These are phyloP conservation scores for Cheilosia pagana DNA, from an alignment of 2,888 invertebrate genomes.

Conservation along the genomic window DNA sequence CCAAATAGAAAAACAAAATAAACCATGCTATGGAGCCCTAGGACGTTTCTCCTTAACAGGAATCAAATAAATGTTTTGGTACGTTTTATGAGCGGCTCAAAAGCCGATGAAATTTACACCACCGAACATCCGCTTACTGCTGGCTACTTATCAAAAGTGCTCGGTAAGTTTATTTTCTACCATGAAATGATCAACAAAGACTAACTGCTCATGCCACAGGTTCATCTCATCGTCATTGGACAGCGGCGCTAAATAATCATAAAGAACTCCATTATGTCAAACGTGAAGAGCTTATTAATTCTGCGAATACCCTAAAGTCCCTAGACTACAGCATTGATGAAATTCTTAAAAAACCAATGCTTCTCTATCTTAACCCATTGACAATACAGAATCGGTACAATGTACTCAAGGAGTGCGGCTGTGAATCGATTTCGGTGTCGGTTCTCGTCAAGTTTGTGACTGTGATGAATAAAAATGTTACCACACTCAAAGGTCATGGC, in stretches of 20 bases:
- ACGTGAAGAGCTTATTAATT: constrained; percentile 79
- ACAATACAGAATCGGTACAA: constrained; percentile 86
- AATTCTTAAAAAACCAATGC: constrained; percentile 85
- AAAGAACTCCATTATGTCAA: constrained; percentile 79
- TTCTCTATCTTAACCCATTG: constrained; percentile 85
- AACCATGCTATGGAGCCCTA: constrained; percentile 45
- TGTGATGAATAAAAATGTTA: constrained; percentile 80
- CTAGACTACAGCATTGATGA: constrained; percentile 84
- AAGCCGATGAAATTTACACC: constrained; percentile 43
- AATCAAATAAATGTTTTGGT: constrained; percentile 44
- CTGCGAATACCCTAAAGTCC: constrained; percentile 78
- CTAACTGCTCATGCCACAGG: constrained; percentile 74
- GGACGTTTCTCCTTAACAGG: constrained; percentile 9
- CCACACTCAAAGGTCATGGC: constrained; percentile 81
- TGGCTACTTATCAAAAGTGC: constrained; percentile 15
- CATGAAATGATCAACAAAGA: neutral
- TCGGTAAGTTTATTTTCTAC: neutral
- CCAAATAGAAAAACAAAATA: constrained; percentile 10
- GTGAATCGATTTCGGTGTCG: constrained; percentile 82
- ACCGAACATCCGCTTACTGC: constrained; percentile 42
- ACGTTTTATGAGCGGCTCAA: constrained; percentile 34
- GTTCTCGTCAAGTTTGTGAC: constrained; percentile 82
- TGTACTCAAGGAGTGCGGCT: constrained; percentile 87
- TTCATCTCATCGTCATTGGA: constrained; percentile 78
- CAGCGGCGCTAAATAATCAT: constrained; percentile 78